A percentile compares a stretch with the other conserved stretches of the same genome.
phyloP scores from a whole-genome alignment of 2,888 invertebrate genomes.

The Phytoseiulus persimilis region DNA sequence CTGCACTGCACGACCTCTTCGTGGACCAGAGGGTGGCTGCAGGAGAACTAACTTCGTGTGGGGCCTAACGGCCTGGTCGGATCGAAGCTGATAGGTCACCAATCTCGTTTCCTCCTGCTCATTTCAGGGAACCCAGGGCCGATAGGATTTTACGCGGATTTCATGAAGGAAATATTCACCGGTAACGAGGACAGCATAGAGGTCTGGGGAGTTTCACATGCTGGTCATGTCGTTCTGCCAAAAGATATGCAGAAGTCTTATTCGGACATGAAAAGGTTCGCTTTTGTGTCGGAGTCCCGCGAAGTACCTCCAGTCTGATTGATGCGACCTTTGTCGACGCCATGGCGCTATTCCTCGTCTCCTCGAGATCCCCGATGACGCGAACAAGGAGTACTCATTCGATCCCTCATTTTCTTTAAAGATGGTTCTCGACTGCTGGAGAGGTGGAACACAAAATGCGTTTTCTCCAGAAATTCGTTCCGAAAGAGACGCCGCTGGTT shows the following conservation, averaged over 20 bases:
- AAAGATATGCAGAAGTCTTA: constrained; percentile 42
- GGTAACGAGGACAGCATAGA: constrained; percentile 58
- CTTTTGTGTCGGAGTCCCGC: not conserved
- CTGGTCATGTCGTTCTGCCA: constrained; percentile 63
- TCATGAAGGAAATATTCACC: constrained; percentile 60
- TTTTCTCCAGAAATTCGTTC: constrained; percentile 66
- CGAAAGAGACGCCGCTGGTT: constrained; percentile 63
- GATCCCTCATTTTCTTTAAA: constrained; percentile 50
- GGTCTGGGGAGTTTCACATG: constrained; percentile 71
- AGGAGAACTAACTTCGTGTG: too few species aligned
- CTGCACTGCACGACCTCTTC: too few species aligned
- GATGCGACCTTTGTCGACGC: too few species aligned
- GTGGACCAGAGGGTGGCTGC: too few species aligned
- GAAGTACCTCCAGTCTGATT: too few species aligned
- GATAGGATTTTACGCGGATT: constrained; percentile 68
- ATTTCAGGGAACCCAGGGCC: constrained; percentile 70
- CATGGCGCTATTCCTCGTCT: too few species aligned
- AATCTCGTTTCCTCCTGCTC: not conserved
- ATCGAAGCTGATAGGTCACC: not conserved
- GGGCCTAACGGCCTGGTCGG: too few species aligned
- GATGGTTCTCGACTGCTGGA: constrained; percentile 65
- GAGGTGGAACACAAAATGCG: constrained; percentile 71
- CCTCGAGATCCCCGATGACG: too few species aligned
- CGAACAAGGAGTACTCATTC: not conserved
- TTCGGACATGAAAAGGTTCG: constrained; percentile 9